Percentiles rank a stretch among this genome's conserved stretches.
phyloP scores from a whole-genome alignment of 2,888 invertebrate species.

The Acrocera orbiculus region DNA sequence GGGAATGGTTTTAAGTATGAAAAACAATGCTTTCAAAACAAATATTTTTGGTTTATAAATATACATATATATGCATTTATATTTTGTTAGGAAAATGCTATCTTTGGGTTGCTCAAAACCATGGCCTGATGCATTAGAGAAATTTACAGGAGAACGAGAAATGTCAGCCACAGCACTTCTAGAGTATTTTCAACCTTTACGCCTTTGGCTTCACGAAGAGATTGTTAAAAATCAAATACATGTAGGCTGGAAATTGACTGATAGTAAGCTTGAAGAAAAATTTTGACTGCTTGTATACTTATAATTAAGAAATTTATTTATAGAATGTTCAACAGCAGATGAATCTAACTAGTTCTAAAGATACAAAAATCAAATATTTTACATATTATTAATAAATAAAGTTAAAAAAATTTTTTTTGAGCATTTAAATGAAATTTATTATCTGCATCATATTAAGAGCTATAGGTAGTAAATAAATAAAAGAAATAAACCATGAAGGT shows the following conservation, averaged over 20 bases:
- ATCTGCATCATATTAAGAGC: too few relatives aligned
- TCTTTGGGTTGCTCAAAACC: constrained; percentile 54
- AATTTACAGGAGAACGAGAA: constrained; percentile 53
- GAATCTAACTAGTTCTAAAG: too few relatives aligned
- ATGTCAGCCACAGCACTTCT: constrained; percentile 61
- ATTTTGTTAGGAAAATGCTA: constrained; percentile 43
- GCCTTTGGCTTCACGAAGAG: constrained; percentile 54
- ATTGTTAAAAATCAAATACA: constrained; percentile 48
- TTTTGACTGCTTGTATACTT: background rate
- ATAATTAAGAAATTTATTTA: too few relatives aligned
- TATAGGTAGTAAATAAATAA: too few relatives aligned
- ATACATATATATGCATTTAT: background rate
- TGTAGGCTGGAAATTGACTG: constrained; percentile 41
- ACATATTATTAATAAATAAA: too few relatives aligned
- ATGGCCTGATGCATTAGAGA: constrained; percentile 71
- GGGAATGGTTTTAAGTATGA: constrained; percentile 48
- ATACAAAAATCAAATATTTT: too few relatives aligned
- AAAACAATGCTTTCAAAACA: background rate
- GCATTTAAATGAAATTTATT: too few relatives aligned
- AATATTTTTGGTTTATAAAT: background rate
- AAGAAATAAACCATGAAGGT: too few relatives aligned
- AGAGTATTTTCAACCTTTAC: constrained; percentile 64
- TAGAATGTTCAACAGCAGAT: too few relatives aligned
- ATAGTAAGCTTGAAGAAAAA: constrained; percentile 18
- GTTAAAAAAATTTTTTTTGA: too few relatives aligned